phyloP scores from a whole-genome alignment of 2,797 vertebrate genomes.

The Bothrops alternatus region DNA sequence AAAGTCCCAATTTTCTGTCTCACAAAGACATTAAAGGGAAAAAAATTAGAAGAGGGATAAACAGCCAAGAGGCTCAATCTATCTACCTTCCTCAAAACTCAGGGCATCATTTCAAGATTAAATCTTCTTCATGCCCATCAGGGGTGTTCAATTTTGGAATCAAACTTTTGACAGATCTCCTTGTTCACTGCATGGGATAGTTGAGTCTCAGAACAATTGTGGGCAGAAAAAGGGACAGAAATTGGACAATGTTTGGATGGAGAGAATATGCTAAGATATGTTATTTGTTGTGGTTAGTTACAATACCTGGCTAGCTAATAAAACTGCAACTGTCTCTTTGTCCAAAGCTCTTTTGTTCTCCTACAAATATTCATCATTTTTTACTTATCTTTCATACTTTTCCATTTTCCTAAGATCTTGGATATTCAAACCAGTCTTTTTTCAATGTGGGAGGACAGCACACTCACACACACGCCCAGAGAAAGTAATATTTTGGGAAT shows the following conservation, averaged over 20 bases:
- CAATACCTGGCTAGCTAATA: neutral
- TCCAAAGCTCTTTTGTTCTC: neutral
- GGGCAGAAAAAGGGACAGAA: neutral
- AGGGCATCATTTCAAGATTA: neutral
- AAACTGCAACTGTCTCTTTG: neutral
- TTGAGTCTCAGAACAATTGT: neutral
- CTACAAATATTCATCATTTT: neutral
- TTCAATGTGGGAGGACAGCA: neutral
- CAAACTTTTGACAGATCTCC: neutral
- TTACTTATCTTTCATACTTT: neutral
- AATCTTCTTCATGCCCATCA: neutral
- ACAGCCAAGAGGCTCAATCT: neutral
- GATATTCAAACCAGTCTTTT: neutral
- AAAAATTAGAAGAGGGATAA: slow-evolving; percentile 24
- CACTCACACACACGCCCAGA: too few species aligned
- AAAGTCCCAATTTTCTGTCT: neutral
- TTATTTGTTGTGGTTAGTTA: neutral
- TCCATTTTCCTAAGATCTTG: neutral
- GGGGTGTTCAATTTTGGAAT: neutral
- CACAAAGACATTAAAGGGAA: slow-evolving; percentile 14
- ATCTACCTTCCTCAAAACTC: neutral
- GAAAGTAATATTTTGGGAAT: too few species aligned
- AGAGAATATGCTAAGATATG: neutral
- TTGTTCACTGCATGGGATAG: neutral
- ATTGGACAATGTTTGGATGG: neutral